These are phyloP conservation scores for Andrena cerasifolii DNA, from an alignment of 1,140 invertebrate genomes.

Conservation along the genomic window DNA sequence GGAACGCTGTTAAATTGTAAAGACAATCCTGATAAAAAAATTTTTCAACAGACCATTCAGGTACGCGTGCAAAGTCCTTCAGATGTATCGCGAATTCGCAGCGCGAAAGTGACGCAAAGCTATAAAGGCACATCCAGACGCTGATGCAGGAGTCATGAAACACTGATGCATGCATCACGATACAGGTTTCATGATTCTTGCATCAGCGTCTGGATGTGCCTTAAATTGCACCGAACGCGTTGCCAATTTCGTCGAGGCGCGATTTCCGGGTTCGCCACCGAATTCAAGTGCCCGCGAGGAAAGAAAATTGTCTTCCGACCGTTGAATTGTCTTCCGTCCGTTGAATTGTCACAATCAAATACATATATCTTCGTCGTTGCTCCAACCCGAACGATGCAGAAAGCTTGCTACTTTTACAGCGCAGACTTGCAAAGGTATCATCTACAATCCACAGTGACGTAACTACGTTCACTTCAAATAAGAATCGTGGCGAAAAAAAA, in stretches of 20 bases:
- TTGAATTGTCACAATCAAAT: not conserved
- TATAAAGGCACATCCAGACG: too few relatives aligned
- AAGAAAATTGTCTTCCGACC: slow-evolving; percentile 12
- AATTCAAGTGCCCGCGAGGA: too few relatives aligned
- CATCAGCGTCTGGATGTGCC: too few relatives aligned
- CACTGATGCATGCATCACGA: too few relatives aligned
- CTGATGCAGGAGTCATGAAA: too few relatives aligned
- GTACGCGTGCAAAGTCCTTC: not conserved
- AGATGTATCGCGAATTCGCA: not conserved
- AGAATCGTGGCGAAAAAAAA: too few relatives aligned
- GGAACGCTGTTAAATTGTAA: too few relatives aligned
- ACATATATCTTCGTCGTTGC: not conserved
- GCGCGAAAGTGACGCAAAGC: not conserved
- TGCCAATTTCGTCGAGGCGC: slow-evolving; percentile 7
- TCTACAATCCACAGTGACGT: not conserved
- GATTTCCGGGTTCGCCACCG: not conserved
- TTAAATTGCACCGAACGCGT: not conserved
- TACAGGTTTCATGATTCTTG: too few relatives aligned
- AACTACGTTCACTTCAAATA: not conserved
- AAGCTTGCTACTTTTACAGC: not conserved
- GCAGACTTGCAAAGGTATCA: too few relatives aligned
- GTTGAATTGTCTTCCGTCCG: slow-evolving; percentile 2
- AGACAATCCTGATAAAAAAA: too few relatives aligned
- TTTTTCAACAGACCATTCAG: not conserved
- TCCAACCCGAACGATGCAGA: not conserved